Evolutionary conservation across 2,888 invertebrate species (phyloP).

Genomic region (Melanchra persicariae): DNA sequence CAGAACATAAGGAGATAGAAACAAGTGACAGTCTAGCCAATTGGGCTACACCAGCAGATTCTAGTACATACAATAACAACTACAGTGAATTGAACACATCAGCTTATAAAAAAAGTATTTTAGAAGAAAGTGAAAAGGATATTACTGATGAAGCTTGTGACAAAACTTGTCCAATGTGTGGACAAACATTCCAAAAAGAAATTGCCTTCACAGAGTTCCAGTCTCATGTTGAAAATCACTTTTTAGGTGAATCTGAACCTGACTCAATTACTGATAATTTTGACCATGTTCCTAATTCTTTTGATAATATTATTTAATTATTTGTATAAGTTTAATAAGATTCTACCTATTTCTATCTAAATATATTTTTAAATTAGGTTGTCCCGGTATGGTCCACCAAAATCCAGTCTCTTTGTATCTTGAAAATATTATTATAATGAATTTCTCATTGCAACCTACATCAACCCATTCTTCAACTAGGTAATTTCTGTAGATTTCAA

Average conservation of each 20-base stretch:
- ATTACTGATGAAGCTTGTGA: conserved; percentile 75
- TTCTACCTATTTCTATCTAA: not conserved
- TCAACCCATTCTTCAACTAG: not conserved
- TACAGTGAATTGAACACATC: conserved; percentile 80
- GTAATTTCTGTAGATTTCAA: not conserved
- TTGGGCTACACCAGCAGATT: conserved; percentile 87
- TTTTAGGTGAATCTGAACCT: conserved; percentile 90
- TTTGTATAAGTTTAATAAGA: not conserved
- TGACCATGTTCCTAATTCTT: conserved; percentile 87
- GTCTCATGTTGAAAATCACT: conserved; percentile 95
- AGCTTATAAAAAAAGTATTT: conserved; percentile 75
- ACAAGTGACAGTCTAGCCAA: conserved; percentile 87
- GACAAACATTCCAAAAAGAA: conserved; percentile 91
- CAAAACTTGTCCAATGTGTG: conserved; percentile 95
- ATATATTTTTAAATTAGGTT: not conserved
- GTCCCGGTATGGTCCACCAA: not conserved
- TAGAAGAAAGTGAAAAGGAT: conserved; percentile 71
- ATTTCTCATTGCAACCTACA: not conserved
- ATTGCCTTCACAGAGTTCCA: conserved; percentile 92
- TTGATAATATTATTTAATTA: conserved; percentile 79
- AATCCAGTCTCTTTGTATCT: not conserved
- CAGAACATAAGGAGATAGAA: conserved; percentile 88
- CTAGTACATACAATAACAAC: conserved; percentile 83
- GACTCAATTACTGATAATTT: conserved; percentile 90
- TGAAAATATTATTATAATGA: not conserved